phyloP scores from a whole-genome alignment of 2,113 vertebrate genomes.

The Scopus umbretta region DNA sequence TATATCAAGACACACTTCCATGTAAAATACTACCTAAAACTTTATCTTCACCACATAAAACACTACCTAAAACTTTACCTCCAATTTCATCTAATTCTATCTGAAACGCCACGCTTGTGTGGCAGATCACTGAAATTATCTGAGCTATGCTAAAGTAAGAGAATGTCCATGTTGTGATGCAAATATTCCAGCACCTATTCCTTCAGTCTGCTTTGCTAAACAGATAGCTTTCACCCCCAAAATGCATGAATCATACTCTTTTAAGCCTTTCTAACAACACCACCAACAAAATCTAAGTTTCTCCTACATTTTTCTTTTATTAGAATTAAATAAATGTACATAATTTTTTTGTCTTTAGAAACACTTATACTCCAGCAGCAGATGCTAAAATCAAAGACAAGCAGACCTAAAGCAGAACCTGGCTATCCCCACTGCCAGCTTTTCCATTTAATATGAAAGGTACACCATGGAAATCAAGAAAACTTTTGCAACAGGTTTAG shows the following conservation, averaged over 20 bases:
- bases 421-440: neutral
- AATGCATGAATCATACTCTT: neutral
- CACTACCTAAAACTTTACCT: neutral
- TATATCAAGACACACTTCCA: neutral
- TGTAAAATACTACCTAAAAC: neutral
- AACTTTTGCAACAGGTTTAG: neutral
- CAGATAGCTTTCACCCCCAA: neutral
- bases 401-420: neutral
- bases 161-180: neutral
- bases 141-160: neutral
- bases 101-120: neutral
- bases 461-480: neutral
- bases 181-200: neutral
- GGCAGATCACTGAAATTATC: neutral
- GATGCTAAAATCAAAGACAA: neutral
- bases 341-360: neutral
- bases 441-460: neutral
- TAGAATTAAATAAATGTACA: neutral
- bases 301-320: neutral
- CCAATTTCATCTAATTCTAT: neutral
- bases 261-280: neutral
- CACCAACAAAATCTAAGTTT: too few relatives aligned
- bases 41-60: neutral
- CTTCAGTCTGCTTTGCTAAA: neutral
- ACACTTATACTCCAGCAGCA: neutral